A percentile compares a stretch with the other conserved stretches of the same genome.
Evolutionary conservation across 2,113 vertebrate species (phyloP).

Genomic region (Anolis carolinensis): DNA sequence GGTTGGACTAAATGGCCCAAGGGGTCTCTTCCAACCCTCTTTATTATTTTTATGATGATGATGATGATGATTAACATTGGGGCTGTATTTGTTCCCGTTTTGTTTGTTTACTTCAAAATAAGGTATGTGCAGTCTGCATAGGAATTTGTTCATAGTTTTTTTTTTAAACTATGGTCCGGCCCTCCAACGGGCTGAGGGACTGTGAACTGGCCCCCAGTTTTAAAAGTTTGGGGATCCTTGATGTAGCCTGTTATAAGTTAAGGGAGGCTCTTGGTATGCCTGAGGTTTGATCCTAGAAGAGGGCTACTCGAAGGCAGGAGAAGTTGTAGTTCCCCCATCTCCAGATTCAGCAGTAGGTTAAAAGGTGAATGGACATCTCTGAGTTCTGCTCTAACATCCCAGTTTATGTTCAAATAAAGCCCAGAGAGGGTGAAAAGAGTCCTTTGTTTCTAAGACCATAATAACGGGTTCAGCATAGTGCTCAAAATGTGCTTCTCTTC

Average conservation of each 20-base stretch:
- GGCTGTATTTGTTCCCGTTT: no score
- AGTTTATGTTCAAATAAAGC: conserved; percentile 12
- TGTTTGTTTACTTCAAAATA: no score
- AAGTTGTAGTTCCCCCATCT: not conserved
- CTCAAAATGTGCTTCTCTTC: not conserved
- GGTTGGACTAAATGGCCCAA: no score
- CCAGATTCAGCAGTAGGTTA: not conserved
- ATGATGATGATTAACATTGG: no score
- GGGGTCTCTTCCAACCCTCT: no score
- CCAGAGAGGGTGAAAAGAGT: conserved; percentile 12
- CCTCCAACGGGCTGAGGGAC: no score
- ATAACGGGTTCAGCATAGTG: not conserved
- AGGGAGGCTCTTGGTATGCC: not conserved
- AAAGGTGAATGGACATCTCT: not conserved
- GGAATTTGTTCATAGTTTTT: no score
- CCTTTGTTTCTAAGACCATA: conserved; percentile 19
- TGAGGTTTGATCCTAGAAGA: not conserved
- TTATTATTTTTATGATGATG: no score
- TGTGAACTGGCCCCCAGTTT: no score
- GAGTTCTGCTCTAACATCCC: not conserved
- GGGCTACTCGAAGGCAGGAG: not conserved
- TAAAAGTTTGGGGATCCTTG: no score
- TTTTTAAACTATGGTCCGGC: no score
- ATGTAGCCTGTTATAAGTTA: not conserved
- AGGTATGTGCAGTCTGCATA: no score